Base-by-base conservation (phyloP, 2,888 invertebrate genomes). In the Ophraella communa region DNA sequence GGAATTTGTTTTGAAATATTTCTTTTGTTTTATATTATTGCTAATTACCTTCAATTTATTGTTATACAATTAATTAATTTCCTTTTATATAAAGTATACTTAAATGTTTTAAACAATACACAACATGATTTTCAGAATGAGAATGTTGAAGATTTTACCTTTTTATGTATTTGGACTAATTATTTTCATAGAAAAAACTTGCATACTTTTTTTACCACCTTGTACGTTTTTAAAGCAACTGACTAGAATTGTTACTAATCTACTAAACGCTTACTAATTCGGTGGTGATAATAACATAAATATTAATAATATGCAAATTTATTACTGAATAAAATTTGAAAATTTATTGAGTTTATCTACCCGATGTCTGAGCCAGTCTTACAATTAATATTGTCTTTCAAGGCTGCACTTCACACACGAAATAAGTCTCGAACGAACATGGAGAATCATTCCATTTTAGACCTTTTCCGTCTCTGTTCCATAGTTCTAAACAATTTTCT, bases 371-470 rank as follows among this genome's bases (percentile, higher is more conserved):
- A 39, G 17, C n/a, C 39, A 63, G 53, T 47, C 63, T 45, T 23
- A 44, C 30, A 33, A 17, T 33, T 18, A n/a, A n/a, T n/a, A 35
- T 14, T 20, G 4, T 30, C 10, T 7, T 42, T 65, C 65, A 65
- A 30, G 65, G 72, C 30, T 78, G 88, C 72, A 93, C 92, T 87
- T 95, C 95, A 81, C 95, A 95, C 60, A 95, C 92, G 83, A 95
- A 95, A 83, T 87, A 95, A 1, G 95, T 95, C 83, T 95, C 94
- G 77, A 95, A 95, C 68, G 94, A 94, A 81, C 95, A 95, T 0
- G 95, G 95, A 0, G 94, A 94, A 80, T 95, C 95, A 83, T 95
- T 95, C 95, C 95, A 95, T 79, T 94, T 94, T 11, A 95, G 84
- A 0, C 95, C 95, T 80, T 95, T 95, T 67, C 94, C 95, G 78